A percentile compares a stretch with the other conserved stretches of the same genome.
Conservation (phyloP, 2,888 invertebrate species). For the Temnothorax unifasciatus region DNA sequence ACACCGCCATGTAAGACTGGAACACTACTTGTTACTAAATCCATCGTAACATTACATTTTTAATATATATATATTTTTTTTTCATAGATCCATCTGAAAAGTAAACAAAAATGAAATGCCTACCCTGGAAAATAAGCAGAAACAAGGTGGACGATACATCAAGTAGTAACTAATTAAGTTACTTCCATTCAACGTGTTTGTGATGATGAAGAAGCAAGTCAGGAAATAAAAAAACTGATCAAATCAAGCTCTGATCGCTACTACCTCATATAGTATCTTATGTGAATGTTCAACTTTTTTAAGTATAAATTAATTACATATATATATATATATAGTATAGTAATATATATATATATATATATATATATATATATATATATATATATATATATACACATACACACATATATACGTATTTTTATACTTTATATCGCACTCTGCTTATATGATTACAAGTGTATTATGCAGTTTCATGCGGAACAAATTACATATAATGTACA, state of each 20-base stretch:
- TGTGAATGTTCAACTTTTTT: constrained; percentile 26
- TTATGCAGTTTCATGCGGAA: background rate
- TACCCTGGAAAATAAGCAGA: background rate
- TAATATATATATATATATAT: background rate
- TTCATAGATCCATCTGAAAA: constrained; percentile 7
- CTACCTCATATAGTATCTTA: constrained; percentile 21
- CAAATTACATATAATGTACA: background rate
- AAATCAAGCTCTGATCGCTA: background rate
- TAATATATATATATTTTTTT: background rate
- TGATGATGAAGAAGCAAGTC: background rate
- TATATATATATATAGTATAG: background rate
- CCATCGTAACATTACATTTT: constrained; percentile 1
- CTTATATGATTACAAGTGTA: constrained; percentile 15
- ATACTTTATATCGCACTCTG: constrained; percentile 14
- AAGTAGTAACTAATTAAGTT: background rate
- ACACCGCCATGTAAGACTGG: constrained; percentile 55
- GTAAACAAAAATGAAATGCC: background rate
- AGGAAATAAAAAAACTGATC: background rate
- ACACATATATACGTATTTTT: constrained; percentile 33
- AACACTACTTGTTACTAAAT: background rate
- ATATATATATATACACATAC: background rate
- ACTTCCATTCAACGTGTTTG: constrained; percentile 1
- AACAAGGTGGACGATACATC: background rate
- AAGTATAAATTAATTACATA: background rate
- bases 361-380: background rate